Evolutionary conservation across 2,888 invertebrate genomes (phyloP), one percentile per base, ranked within the genome.

Genomic region (Cheilosia variabilis): DNA sequence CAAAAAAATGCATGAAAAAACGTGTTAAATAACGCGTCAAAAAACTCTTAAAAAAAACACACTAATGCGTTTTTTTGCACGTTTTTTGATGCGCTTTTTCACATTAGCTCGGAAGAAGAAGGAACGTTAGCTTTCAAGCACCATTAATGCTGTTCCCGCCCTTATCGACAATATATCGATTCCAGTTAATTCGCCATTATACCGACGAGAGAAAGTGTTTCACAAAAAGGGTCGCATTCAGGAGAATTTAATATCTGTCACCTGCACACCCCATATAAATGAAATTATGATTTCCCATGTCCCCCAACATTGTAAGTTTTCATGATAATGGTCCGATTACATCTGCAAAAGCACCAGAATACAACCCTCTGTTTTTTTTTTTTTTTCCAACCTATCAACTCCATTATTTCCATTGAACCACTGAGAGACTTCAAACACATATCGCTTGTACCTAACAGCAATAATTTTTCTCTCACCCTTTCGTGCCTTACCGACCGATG

Each of bases 291-390:
- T n/a, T 37, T 19, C 27, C 65, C 15, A 58, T 50, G 24, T 27
- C 27, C 65, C 34, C 53, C 22, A 13, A 31, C 15, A 58, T 66
- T 66, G 68, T 62, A 76, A 76, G 34, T 68, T 58, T 53, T 53
- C 65, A 75, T 57, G 60, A 60, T 52, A 60, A 60, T 22, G 31
- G 60, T 27, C 27, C 63, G 53, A 66, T 76, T 58, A 76, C 65
- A 76, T 66, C 50, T 55, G 4, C n/a, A 27, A 66, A 27, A 50
- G 17, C n/a, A 34, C 43, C 60, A 17, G 19, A 5, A 50, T 6
- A 13, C 19, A n/a, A 37, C 27, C 57, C 45, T 27, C 41, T 65
- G 0, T 6, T 45, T 45, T 45, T 43, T 37, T 75, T 75, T 75
- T 22, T 27, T 13, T 2, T 0, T 10, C 2, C 50, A 45, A 31